Evolutionary conservation across 2,888 invertebrate species (phyloP).

Genomic region (Aphodius granarius): DNA sequence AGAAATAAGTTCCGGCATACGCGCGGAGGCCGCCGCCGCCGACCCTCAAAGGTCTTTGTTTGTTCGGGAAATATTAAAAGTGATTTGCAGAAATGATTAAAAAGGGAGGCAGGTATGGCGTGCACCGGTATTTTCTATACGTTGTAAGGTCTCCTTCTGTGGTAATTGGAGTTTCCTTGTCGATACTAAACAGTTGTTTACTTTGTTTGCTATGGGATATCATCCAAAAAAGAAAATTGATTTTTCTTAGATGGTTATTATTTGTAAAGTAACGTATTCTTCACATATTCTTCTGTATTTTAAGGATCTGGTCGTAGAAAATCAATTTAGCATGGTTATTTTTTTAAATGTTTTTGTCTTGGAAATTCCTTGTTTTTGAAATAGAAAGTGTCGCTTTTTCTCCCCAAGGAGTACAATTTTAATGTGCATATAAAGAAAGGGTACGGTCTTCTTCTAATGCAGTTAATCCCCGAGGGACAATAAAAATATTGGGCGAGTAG

Average conservation of each 20-base stretch:
- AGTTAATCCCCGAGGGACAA: background rate
- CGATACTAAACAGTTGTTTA: background rate
- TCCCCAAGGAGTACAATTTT: too few relatives aligned
- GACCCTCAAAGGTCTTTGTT: slow-evolving; percentile 19
- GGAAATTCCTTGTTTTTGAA: too few relatives aligned
- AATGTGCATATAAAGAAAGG: too few relatives aligned
- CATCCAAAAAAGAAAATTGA: too few relatives aligned
- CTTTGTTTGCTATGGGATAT: too few relatives aligned
- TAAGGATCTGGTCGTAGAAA: too few relatives aligned
- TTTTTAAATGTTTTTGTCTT: too few relatives aligned
- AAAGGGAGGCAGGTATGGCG: background rate
- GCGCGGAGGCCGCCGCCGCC: background rate
- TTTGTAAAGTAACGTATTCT: too few relatives aligned
- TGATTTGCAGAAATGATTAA: slow-evolving; percentile 22
- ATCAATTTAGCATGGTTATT: too few relatives aligned
- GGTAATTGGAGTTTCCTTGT: background rate
- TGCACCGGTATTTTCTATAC: background rate
- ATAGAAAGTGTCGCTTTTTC: too few relatives aligned
- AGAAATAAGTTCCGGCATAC: slow-evolving; percentile 30
- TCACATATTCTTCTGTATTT: too few relatives aligned
- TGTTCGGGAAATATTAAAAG: slow-evolving; percentile 22
- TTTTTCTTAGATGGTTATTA: too few relatives aligned
- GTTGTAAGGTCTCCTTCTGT: background rate
- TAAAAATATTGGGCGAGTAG: background rate
- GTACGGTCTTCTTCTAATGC: background rate